A percentile compares a stretch with the other conserved stretches of the same genome.
Conservation (phyloP, 2,113 vertebrate species). For the Engraulis encrasicolus region DNA sequence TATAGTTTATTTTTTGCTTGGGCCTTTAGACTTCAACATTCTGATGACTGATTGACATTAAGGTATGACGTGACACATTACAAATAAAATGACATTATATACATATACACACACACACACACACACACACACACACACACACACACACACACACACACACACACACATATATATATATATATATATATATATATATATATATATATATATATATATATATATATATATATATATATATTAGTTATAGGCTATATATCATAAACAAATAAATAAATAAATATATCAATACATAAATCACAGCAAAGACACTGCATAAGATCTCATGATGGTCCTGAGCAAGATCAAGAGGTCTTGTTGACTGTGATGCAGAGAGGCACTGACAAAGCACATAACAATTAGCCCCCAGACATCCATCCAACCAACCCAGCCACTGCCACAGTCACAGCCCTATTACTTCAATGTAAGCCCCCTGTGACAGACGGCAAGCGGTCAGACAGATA, state of each 20-base stretch:
- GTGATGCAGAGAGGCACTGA: constrained; percentile 3
- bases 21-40: not conserved
- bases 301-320: not conserved
- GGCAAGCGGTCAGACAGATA: not conserved
- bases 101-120: no score
- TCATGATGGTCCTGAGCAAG: not conserved
- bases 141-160: no score
- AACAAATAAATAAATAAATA: not conserved
- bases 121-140: no score
- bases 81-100: not conserved
- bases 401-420: not conserved
- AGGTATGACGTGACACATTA: not conserved
- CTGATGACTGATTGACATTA: not conserved
- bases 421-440: no score
- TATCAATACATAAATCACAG: no score
- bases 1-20: not conserved
- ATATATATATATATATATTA: no score
- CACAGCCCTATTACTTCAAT: not conserved
- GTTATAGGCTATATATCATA: no score
- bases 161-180: no score
- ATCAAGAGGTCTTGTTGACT: not conserved
- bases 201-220: no score
- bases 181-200: no score
- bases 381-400: not conserved
- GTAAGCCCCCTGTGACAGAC: not conserved